Evolutionary conservation across 2,888 invertebrate species (phyloP).

Genomic region (Tachystola acroxantha): DNA sequence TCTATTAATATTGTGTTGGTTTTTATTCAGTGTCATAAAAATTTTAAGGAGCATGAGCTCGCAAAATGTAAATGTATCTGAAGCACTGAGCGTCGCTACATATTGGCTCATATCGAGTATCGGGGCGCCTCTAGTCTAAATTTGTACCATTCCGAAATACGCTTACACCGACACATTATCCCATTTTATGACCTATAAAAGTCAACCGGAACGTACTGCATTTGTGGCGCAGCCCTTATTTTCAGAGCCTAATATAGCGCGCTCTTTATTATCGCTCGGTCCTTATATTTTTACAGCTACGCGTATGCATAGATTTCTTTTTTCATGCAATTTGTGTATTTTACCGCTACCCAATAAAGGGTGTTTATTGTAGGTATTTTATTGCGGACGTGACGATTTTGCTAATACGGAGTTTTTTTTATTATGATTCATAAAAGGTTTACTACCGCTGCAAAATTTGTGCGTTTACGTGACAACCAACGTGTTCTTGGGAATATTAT

Average conservation of each 20-base stretch:
- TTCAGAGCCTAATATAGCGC: constrained; percentile 67
- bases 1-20: too few species aligned
- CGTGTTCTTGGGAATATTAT: not conserved
- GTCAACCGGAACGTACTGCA: constrained; percentile 69
- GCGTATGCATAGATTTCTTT: constrained; percentile 70
- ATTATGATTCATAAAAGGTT: constrained; percentile 59
- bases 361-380: constrained; percentile 58
- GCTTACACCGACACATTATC: constrained; percentile 73
- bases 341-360: constrained; percentile 56
- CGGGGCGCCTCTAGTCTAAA: constrained; percentile 64
- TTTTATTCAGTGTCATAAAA: too few species aligned
- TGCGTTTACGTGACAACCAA: constrained; percentile 7
- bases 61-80: constrained; percentile 27
- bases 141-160: constrained; percentile 74
- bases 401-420: constrained; percentile 54
- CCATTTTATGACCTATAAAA: constrained; percentile 76
- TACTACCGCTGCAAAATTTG: constrained; percentile 9
- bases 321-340: constrained; percentile 54
- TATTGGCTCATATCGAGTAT: constrained; percentile 54
- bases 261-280: constrained; percentile 61
- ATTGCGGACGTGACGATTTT: constrained; percentile 59
- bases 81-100: constrained; percentile 38
- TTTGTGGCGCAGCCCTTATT: constrained; percentile 71
- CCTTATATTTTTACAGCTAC: constrained; percentile 62
- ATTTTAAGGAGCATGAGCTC: constrained; percentile 9